Conservation (phyloP, 2,797 vertebrate genomes). For the Masticophis lateralis region DNA sequence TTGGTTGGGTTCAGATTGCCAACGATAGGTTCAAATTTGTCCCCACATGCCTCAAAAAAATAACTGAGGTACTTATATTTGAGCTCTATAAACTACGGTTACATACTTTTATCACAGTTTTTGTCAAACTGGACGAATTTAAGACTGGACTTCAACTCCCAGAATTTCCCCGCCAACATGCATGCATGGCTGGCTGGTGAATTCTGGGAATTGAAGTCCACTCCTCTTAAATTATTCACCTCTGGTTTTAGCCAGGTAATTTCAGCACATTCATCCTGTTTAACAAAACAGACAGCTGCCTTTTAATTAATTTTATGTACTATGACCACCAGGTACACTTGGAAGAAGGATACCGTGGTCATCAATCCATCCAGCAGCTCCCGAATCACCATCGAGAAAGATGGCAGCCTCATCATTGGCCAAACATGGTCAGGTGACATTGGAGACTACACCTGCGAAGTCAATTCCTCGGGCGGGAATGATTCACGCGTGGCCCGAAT, state of each 20-base stretch:
- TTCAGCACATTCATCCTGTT: conserved; percentile 9
- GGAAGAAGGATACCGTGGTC: conserved; percentile 80
- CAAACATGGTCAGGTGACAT: conserved; percentile 98
- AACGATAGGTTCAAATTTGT: neutral
- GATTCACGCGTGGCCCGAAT: conserved; percentile 85
- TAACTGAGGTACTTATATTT: neutral
- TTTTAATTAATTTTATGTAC: conserved; percentile 24
- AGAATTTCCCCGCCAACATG: neutral
- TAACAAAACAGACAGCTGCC: conserved; percentile 2
- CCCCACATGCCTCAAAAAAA: neutral
- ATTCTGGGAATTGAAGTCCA: neutral
- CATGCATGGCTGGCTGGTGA: neutral
- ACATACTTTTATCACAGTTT: neutral
- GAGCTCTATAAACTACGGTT: neutral
- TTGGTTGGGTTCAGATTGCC: neutral
- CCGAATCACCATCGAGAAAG: conserved; percentile 78
- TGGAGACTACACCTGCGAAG: conserved; percentile 90
- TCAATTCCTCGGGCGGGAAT: conserved; percentile 86
- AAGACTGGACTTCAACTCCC: neutral
- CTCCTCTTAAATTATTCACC: conserved; percentile 12
- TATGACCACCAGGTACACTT: conserved; percentile 79
- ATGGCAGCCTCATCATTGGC: conserved; percentile 87
- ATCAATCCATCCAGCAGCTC: conserved; percentile 80
- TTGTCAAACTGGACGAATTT: neutral
- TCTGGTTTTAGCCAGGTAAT: neutral